Evolutionary conservation across 2,797 vertebrate genomes (phyloP).

Genomic region (Chelmon rostratus): DNA sequence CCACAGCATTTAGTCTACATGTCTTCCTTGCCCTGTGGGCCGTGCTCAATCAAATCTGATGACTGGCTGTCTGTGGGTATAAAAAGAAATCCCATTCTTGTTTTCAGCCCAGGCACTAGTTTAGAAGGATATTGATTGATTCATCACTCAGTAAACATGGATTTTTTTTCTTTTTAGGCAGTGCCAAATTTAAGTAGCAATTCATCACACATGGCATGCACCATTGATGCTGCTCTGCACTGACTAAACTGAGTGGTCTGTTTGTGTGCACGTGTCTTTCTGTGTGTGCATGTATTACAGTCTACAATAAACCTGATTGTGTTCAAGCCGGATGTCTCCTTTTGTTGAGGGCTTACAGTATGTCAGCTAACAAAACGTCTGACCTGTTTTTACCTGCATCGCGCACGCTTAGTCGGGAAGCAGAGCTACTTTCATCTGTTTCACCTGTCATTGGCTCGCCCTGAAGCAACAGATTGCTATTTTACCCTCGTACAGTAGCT

Average conservation of each 20-base stretch:
- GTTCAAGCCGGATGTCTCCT: slow-evolving; percentile 36
- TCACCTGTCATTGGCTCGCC: slow-evolving; percentile 53
- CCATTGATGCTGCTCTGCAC: slow-evolving; percentile 29
- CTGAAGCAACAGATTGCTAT: slow-evolving; percentile 65
- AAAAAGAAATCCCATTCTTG: slow-evolving; percentile 69
- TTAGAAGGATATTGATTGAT: slow-evolving; percentile 71
- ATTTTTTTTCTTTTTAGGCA: slow-evolving; percentile 40
- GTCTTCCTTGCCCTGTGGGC: slow-evolving; percentile 65
- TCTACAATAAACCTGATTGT: slow-evolving; percentile 28
- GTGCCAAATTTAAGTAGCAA: slow-evolving; percentile 51
- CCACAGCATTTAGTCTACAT: slow-evolving; percentile 71
- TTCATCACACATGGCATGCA: slow-evolving; percentile 54
- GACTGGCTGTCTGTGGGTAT: slow-evolving; percentile 72
- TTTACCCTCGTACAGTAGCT: slow-evolving; percentile 56
- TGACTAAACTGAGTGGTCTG: slow-evolving; percentile 16
- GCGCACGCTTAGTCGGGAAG: slow-evolving; percentile 32
- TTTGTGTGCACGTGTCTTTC: not conserved
- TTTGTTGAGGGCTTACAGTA: slow-evolving; percentile 40
- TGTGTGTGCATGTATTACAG: not conserved
- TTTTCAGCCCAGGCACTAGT: slow-evolving; percentile 51
- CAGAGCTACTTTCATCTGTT: slow-evolving; percentile 50
- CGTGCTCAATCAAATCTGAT: slow-evolving; percentile 72
- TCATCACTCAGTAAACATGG: slow-evolving; percentile 59
- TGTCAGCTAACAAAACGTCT: slow-evolving; percentile 40
- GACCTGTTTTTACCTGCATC: slow-evolving; percentile 64